A percentile compares a stretch with the other conserved stretches of the same genome.
phyloP scores from a whole-genome alignment of 2,888 invertebrate species.

The Tyria jacobaeae region DNA sequence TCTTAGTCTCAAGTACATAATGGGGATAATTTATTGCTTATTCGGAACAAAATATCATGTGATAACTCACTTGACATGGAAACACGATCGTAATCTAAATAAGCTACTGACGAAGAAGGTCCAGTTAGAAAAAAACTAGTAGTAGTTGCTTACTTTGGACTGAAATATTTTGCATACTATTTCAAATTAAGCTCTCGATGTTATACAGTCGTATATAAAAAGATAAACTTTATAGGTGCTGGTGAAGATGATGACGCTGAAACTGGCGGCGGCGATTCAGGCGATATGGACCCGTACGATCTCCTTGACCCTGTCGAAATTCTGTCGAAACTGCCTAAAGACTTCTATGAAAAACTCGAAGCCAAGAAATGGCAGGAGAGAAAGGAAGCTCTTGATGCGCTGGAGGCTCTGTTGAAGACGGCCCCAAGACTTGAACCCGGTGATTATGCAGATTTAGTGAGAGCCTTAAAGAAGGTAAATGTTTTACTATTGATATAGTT shows the following conservation, averaged over 20 bases:
- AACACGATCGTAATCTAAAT: no score
- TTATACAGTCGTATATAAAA: background rate
- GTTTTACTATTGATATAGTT: background rate
- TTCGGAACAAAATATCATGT: no score
- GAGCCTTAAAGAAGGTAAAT: conserved; percentile 93
- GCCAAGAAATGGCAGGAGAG: conserved; percentile 99
- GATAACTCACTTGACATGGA: no score
- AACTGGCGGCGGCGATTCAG: conserved; percentile 87
- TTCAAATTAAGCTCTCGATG: background rate
- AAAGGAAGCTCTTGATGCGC: conserved; percentile 94
- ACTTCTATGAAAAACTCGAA: conserved; percentile 97
- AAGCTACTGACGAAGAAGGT: no score
- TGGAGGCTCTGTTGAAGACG: conserved; percentile 92
- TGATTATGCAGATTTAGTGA: conserved; percentile 96
- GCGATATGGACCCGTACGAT: conserved; percentile 95
- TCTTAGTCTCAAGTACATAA: no score
- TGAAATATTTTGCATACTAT: no score
- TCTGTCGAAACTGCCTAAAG: conserved; percentile 96
- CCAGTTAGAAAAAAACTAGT: no score
- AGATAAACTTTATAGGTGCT: conserved; percentile 55
- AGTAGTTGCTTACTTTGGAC: no score
- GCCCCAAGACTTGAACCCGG: conserved; percentile 95
- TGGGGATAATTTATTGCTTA: no score
- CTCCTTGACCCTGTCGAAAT: conserved; percentile 97
- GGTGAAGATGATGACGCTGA: conserved; percentile 86